Evolutionary conservation across 1,140 invertebrate species (phyloP).

Genomic region (Chironomus striatipennis): DNA sequence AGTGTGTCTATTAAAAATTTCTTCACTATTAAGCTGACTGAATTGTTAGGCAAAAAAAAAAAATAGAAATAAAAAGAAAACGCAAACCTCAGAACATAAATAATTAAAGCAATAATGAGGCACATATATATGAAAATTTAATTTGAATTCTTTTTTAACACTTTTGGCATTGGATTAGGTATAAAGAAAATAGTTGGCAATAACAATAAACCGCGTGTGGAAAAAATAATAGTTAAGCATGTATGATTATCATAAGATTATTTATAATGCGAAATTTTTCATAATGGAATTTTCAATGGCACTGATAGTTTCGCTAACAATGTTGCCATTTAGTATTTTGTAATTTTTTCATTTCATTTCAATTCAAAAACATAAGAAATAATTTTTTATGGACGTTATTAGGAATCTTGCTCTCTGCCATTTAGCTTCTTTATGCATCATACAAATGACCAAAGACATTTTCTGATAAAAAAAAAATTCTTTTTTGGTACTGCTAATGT

Average conservation of each 20-base stretch:
- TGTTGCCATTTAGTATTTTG: slow-evolving; percentile 4
- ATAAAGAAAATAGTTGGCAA: background rate
- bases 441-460: slow-evolving; percentile 2
- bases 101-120: slow-evolving; percentile 8
- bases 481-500: background rate
- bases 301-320: slow-evolving; percentile 13
- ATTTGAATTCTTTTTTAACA: slow-evolving; percentile 4
- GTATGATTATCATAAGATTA: slow-evolving; percentile 1
- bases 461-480: background rate
- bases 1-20: slow-evolving; percentile 1
- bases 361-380: background rate
- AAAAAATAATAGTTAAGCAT: too few relatives aligned
- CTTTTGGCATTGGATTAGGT: background rate
- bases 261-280: slow-evolving; percentile 14
- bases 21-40: too few relatives aligned
- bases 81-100: slow-evolving; percentile 1
- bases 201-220: background rate
- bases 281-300: background rate
- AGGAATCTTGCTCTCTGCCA: background rate
- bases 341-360: background rate
- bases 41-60: background rate
- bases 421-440: background rate
- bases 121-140: slow-evolving; percentile 9
- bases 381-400: background rate
- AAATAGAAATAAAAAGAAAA: too few relatives aligned